Conservation (phyloP, 2,113 vertebrate genomes). For the Macquaria ambigua region DNA sequence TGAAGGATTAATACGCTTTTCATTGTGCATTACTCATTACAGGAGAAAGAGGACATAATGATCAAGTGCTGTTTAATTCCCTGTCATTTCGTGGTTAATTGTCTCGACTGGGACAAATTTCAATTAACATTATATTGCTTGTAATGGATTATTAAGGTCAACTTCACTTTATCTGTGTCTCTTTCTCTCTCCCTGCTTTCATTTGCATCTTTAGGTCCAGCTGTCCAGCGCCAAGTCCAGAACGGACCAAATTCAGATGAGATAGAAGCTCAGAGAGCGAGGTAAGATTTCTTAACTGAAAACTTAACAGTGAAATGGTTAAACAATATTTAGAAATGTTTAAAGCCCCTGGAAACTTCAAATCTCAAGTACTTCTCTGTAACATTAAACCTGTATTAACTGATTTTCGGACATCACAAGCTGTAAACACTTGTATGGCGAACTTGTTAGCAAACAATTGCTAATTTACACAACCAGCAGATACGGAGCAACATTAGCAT, state of each 20-base stretch:
- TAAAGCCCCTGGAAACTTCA: background rate
- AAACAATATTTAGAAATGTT: background rate
- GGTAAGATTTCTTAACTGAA: slow-evolving; percentile 79
- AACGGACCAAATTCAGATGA: slow-evolving; percentile 98
- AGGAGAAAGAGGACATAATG: slow-evolving; percentile 41
- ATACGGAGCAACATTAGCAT: background rate
- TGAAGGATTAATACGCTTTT: slow-evolving; percentile 55
- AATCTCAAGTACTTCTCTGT: background rate
- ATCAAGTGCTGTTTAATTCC: slow-evolving; percentile 56
- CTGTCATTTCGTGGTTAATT: slow-evolving; percentile 47
- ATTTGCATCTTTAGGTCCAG: slow-evolving; percentile 87
- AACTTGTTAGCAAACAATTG: background rate
- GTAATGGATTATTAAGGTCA: slow-evolving; percentile 43
- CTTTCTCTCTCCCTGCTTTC: slow-evolving; percentile 24
- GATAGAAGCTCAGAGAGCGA: slow-evolving; percentile 93
- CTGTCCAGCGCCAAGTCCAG: slow-evolving; percentile 91
- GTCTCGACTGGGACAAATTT: slow-evolving; percentile 57
- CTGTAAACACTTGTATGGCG: background rate
- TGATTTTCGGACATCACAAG: background rate
- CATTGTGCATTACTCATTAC: slow-evolving; percentile 47
- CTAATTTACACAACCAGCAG: background rate
- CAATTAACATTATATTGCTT: slow-evolving; percentile 30
- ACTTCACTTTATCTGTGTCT: slow-evolving; percentile 28
- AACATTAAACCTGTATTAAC: background rate
- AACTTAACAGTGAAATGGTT: background rate